Percentiles rank a stretch among this genome's conserved stretches.
Evolutionary conservation across 2,113 vertebrate species (phyloP).

Genomic region (Gymnorhina tibicen): DNA sequence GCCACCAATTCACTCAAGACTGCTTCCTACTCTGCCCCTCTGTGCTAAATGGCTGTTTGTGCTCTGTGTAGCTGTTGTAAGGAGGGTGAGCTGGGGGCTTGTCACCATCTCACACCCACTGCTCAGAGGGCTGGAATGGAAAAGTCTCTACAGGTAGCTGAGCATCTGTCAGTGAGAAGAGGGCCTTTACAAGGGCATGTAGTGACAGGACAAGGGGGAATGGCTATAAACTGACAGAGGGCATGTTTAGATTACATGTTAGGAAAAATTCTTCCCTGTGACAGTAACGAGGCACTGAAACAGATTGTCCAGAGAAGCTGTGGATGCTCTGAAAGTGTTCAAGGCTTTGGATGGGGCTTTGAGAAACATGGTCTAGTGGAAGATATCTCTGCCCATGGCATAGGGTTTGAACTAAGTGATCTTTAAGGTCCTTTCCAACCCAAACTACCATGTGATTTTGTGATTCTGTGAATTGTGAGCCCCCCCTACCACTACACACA

Average conservation of each 20-base stretch:
- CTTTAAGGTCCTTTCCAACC: neutral
- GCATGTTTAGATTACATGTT: too few relatives aligned
- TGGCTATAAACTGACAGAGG: neutral
- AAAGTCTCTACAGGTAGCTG: neutral
- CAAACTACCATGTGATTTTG: neutral
- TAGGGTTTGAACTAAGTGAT: neutral
- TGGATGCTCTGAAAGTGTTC: neutral
- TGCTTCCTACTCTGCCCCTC: neutral
- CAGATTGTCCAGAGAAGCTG: neutral
- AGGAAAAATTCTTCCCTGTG: neutral
- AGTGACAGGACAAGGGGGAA: neutral
- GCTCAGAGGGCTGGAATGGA: neutral
- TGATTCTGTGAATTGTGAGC: neutral
- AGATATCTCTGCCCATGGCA: neutral
- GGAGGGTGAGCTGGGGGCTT: neutral
- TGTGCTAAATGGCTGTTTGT: neutral
- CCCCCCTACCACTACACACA: rapidly evolving
- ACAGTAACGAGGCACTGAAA: neutral
- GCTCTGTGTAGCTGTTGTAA: neutral
- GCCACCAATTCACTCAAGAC: neutral
- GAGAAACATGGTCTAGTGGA: neutral
- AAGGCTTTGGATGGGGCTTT: neutral
- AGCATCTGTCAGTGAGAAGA: neutral
- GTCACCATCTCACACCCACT: neutral
- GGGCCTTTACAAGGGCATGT: neutral